A percentile compares a stretch with the other conserved stretches of the same genome.
Conservation (phyloP, 2,888 invertebrate genomes). For the Thymelicus sylvestris region DNA sequence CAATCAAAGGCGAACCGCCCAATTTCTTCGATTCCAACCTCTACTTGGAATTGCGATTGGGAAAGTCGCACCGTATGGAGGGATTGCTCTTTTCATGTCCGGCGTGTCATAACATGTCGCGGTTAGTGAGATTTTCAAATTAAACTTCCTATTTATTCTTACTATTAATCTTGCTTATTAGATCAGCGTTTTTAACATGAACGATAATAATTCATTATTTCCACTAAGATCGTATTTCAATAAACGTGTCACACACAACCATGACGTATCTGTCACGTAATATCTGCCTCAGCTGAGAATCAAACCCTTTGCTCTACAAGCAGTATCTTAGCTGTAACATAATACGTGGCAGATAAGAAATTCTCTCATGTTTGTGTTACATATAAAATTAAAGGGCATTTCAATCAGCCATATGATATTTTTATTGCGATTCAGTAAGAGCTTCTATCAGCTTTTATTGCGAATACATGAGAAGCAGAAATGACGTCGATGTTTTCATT, state of each 20-base stretch:
- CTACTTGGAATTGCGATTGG: slow-evolving; percentile 64
- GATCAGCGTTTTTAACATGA: too few species aligned
- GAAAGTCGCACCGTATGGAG: slow-evolving; percentile 10
- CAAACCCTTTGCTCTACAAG: too few species aligned
- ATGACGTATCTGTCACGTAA: too few species aligned
- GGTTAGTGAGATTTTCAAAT: slow-evolving; percentile 10
- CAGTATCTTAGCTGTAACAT: too few species aligned
- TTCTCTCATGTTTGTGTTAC: not conserved
- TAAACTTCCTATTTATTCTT: too few species aligned
- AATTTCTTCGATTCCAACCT: slow-evolving; percentile 56
- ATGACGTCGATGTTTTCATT: slow-evolving; percentile 41
- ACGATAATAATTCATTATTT: too few species aligned
- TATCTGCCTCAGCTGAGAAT: too few species aligned
- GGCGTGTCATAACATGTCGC: slow-evolving; percentile 46
- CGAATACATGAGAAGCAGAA: slow-evolving; percentile 22
- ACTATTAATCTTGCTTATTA: not conserved
- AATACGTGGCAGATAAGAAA: not conserved
- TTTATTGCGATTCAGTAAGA: slow-evolving; percentile 1
- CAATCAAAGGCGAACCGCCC: slow-evolving; percentile 73
- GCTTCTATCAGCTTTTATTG: slow-evolving; percentile 29
- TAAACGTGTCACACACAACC: too few species aligned
- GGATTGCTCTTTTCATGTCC: slow-evolving; percentile 42
- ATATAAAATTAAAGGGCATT: not conserved
- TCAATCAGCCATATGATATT: not conserved
- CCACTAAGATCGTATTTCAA: not conserved